Evolutionary conservation across 2,888 invertebrate genomes (phyloP).

Genomic region (Meteorus colon): DNA sequence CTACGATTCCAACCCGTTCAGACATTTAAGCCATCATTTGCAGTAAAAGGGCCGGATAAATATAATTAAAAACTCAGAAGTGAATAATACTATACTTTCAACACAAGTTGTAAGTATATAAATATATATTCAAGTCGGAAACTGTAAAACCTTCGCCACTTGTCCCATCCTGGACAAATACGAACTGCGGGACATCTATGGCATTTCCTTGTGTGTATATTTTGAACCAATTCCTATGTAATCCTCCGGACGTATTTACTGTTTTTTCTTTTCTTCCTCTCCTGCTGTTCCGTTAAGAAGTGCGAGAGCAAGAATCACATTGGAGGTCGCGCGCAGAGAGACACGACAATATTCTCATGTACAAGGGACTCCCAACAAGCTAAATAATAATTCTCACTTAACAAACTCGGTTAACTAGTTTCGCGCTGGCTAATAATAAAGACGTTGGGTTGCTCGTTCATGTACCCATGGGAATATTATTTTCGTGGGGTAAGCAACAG

Average conservation of each 20-base stretch:
- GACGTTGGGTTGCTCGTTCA: conserved; percentile 59
- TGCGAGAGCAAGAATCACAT: conserved; percentile 8
- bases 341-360: not conserved
- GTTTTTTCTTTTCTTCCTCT: conserved; percentile 15
- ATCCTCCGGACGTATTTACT: conserved; percentile 15
- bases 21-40: too few species aligned
- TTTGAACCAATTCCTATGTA: conserved; percentile 31
- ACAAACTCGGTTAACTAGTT: conserved; percentile 72
- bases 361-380: conserved; percentile 51
- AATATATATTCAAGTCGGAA: conserved; percentile 61
- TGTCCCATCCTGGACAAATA: conserved; percentile 71
- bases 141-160: conserved; percentile 72
- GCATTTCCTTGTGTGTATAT: conserved; percentile 25
- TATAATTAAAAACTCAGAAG: not conserved
- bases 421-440: conserved; percentile 71
- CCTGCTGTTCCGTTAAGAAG: not conserved
- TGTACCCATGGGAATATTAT: conserved; percentile 51
- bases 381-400: conserved; percentile 73
- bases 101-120: not conserved
- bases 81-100: not conserved
- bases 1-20: too few species aligned
- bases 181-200: conserved; percentile 58
- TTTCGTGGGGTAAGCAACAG: conserved; percentile 54
- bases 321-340: not conserved
- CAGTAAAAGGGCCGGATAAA: not conserved